Evolutionary conservation across 2,888 invertebrate species (phyloP), one percentile per base, ranked within the genome.

Genomic region (Heteropelma amictum): DNA sequence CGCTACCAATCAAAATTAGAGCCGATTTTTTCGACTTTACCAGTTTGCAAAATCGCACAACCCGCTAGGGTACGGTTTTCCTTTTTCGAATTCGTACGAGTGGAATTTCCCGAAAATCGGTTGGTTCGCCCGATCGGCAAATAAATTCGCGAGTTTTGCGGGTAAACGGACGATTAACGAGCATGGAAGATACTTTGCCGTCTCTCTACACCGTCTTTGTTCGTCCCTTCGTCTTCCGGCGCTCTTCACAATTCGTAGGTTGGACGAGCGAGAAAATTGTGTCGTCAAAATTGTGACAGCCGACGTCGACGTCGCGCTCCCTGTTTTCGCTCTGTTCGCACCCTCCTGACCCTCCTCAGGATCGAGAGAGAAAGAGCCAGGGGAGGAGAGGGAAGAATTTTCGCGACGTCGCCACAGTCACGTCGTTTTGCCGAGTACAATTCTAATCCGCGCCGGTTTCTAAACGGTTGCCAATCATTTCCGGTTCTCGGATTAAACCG

Each of bases 381-480:
- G 2, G n/a, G 30, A 33, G 28, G 5, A 53, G 19, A 53, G 28
- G 35, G 14, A 68, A 69, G 51, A 45, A 72, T 45, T 64, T 68
- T 60, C 56, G 67, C 61, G 67, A 67, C 61, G 45, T n/a, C n/a
- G n/a, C n/a, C n/a, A 67, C 54, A 74, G 58, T 64, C 67, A 35
- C 71, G 65, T 67, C 69, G 72, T 60, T 75, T 69, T 68, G 77
- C 68, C 74, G 78, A 75, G 71, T 76, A 83, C 82, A 83, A 84
- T 83, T 83, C 83, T 85, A 84, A 85, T 84, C 84, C 84, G 77
- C 77, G 78, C 74, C 73, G 79, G 83, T 82, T 86, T 89, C 88
- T 88, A 89, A 89, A 89, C 89, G 89, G 87, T 89, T 89, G 88
- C 88, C 89, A 88, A 89, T 89, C 88, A 88, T 89, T 89, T 89